Base-by-base conservation (phyloP, 2,797 vertebrate species). In the Helarctos malayanus region DNA sequence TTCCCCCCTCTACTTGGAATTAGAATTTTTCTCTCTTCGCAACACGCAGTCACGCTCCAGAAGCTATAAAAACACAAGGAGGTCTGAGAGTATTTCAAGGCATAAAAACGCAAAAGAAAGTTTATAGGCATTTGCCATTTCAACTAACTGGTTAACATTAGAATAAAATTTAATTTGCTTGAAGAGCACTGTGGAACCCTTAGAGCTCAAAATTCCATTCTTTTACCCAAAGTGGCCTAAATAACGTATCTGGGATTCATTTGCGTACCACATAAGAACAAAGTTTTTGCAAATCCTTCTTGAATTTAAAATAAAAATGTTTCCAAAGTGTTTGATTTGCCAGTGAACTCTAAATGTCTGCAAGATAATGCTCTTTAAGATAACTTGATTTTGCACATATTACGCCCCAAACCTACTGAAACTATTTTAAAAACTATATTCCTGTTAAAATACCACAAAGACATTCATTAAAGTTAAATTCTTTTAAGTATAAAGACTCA, bases 271-370 rank as follows among this genome's bases (percentile, higher is more conserved):
- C 38, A 29, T 71, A 96, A 96, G 85, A 96, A 90, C 59, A 95
- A 96, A 96, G 35, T n/a, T 78, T 95, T 96, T 96, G 82, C 79
- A 96, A 96, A 88, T 89, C 54, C 71, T 88, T 47, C 87, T 97
- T 90, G 61, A 91, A 35, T 41, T 89, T 80, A 76, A 96, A 97
- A 88, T 57, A 5, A 7, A 69, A 56, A 19, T 6, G 32, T 86
- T 97, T 32, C 84, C 89, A n/a, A 73, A 45, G 73, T 0, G 32
- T 78, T 65, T 89, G 45, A 59, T 87, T 96, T 47, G 95, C 82
- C 93, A 89, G 21, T 32, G 13, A 11, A 57, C 18, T 0, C 32
- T 86, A 96, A 73, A 97, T 86, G 59, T 91, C 73, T 91, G 4
- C 1, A 92, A 95, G 47, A 6, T 84, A 97, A 82, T 87, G 21